These are phyloP conservation scores for Nomada hirtipes DNA, from an alignment of 2,888 invertebrate genomes.

Conservation along the genomic window DNA sequence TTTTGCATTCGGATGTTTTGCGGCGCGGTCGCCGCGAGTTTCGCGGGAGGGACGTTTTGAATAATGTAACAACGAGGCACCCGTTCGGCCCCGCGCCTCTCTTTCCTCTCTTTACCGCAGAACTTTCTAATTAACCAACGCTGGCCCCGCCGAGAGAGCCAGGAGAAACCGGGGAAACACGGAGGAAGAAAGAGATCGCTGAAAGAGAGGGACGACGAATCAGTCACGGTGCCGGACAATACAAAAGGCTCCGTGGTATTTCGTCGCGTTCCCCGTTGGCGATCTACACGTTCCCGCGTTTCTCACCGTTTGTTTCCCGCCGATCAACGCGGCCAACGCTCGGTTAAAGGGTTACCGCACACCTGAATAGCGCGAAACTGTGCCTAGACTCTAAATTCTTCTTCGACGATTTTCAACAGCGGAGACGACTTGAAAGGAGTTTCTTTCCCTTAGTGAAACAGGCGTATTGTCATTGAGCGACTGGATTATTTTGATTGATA, in stretches of 20 bases:
- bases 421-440: no score
- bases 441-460: no score
- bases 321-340: conserved; percentile 46
- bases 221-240: conserved; percentile 76
- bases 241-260: conserved; percentile 74
- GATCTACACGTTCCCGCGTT: conserved; percentile 46
- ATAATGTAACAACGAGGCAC: conserved; percentile 82
- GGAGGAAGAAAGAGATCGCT: conserved; percentile 34
- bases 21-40: conserved; percentile 76
- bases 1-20: conserved; percentile 80
- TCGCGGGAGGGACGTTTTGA: conserved; percentile 79
- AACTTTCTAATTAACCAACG: conserved; percentile 84
- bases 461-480: no score
- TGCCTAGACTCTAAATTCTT: neutral
- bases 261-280: conserved; percentile 74
- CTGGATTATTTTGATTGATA: no score
- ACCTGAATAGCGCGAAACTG: neutral
- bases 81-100: conserved; percentile 35
- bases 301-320: conserved; percentile 61
- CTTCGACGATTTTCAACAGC: conserved; percentile 8
- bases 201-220: conserved; percentile 32
- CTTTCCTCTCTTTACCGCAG: conserved; percentile 72
- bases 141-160: conserved; percentile 34
- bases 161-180: conserved; percentile 28
- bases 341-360: neutral